Conservation (phyloP, 2,888 invertebrate genomes). For the Ophonus ardosiacus region DNA sequence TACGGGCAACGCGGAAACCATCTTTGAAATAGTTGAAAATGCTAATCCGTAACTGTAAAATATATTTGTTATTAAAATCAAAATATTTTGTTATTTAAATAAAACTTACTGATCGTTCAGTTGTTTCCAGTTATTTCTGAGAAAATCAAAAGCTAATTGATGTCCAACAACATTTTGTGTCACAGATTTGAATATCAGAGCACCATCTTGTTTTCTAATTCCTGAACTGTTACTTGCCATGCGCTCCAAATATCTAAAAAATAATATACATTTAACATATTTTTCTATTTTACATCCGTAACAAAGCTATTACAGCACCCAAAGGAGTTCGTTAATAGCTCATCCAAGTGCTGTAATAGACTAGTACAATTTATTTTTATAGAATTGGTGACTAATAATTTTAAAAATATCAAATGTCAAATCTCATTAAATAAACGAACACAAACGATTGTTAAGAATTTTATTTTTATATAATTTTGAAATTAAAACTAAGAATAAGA, state of each 20-base stretch:
- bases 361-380: too few species aligned
- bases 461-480: too few species aligned
- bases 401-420: too few species aligned
- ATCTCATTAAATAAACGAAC: too few species aligned
- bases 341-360: too few species aligned
- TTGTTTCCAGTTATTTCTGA: conserved; percentile 76
- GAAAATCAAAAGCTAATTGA: conserved; percentile 80
- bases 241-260: conserved; percentile 29
- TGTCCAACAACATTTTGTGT: conserved; percentile 79
- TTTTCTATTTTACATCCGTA: too few species aligned
- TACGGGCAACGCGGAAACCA: conserved; percentile 77
- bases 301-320: too few species aligned
- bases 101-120: conserved; percentile 75
- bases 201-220: conserved; percentile 81
- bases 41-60: conserved; percentile 77
- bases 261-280: not conserved
- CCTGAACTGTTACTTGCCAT: conserved; percentile 74
- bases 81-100: conserved; percentile 15
- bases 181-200: conserved; percentile 78
- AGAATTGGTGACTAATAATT: too few species aligned
- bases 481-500: too few species aligned
- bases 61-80: not conserved
- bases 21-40: conserved; percentile 77
- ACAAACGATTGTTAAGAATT: too few species aligned
- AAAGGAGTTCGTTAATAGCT: too few species aligned